Evolutionary conservation across 1,140 invertebrate genomes (phyloP).

Genomic region (Micrasema minimum): DNA sequence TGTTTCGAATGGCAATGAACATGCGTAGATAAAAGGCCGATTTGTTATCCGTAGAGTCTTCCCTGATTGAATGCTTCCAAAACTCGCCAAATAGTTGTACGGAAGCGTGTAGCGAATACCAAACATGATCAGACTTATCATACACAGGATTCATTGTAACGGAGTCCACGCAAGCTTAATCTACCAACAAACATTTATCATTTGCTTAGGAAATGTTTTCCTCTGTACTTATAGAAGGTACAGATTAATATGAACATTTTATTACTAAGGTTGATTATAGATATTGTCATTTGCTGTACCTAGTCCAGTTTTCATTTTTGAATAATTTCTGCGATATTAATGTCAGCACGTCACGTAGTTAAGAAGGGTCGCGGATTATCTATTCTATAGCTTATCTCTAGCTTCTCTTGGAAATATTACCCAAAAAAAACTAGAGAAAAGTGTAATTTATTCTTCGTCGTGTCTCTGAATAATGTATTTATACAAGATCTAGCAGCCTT

Average conservation of each 20-base stretch:
- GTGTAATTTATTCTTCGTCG: conserved; percentile 38
- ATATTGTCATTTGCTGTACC: too few relatives aligned
- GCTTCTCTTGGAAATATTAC: conserved; percentile 12
- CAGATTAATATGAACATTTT: too few relatives aligned
- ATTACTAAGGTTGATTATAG: too few relatives aligned
- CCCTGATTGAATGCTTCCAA: conserved; percentile 27
- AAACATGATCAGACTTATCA: neutral
- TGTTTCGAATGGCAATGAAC: conserved; percentile 33
- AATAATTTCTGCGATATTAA: too few relatives aligned
- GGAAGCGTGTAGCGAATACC: conserved; percentile 9
- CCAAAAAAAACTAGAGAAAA: conserved; percentile 25
- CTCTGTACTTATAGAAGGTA: too few relatives aligned
- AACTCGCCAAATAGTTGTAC: conserved; percentile 2
- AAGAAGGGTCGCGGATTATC: conserved; percentile 1
- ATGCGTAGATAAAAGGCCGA: conserved; percentile 22
- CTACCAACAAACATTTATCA: too few relatives aligned
- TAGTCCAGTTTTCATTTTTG: too few relatives aligned
- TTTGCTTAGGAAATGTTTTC: too few relatives aligned
- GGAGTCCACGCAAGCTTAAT: neutral
- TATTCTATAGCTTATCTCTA: neutral
- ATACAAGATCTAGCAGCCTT: conserved; percentile 28
- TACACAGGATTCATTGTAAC: neutral
- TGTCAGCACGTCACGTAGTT: neutral
- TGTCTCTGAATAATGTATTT: conserved; percentile 42
- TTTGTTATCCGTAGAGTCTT: conserved; percentile 19